Evolutionary conservation across 2,113 vertebrate species (phyloP), one percentile per base, ranked within the genome.

Genomic region (Rhegmatorhina hoffmannsi): DNA sequence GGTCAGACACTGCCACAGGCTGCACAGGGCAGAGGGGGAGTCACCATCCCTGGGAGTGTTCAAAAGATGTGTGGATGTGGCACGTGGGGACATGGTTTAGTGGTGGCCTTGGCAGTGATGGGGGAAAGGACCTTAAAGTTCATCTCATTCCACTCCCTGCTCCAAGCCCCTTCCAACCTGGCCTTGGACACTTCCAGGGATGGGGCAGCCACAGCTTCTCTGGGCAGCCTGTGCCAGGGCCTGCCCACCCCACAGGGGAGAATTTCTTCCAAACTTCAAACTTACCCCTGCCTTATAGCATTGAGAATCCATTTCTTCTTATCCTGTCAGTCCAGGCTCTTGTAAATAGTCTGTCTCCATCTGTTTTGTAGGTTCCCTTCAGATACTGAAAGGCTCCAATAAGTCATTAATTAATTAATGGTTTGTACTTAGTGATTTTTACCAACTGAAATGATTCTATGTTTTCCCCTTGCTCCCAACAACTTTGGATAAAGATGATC

Each of bases 61-160:
- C 31, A 25, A n/a, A 47, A 9, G 31, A 38, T 28, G 12, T 19
- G 60, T 63, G 28, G 60, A 33, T 46, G 29, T 44, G 43, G 43
- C 29, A 11, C 20, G 12, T 44, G 26, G 50, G 31, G 15, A 80
- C 13, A 14, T 4, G 33, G 23, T 40, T 3, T 34, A 13, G 7
- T 40, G 43, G n/a, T 56, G 59, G 34, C 20, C 12, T 44, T 33
- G 50, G 36, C 44, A 66, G 14, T 59, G 44, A 33, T 58, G 68
- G 11, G 40, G 29, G 7, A 25, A 53, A 7, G 11, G 13, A 20
- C 8, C 28, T 67, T 29, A 60, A 60, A 75, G 3, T 9, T 2
- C n/a, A n/a, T n/a, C 28, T 16, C 0, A 0, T 20, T 0, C 38
- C 46, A 58, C 1, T 23, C 13, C 44, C 18, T 44, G 36, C 26